phyloP scores from a whole-genome alignment of 1,140 invertebrate species.

The Ceratitis capitata region DNA sequence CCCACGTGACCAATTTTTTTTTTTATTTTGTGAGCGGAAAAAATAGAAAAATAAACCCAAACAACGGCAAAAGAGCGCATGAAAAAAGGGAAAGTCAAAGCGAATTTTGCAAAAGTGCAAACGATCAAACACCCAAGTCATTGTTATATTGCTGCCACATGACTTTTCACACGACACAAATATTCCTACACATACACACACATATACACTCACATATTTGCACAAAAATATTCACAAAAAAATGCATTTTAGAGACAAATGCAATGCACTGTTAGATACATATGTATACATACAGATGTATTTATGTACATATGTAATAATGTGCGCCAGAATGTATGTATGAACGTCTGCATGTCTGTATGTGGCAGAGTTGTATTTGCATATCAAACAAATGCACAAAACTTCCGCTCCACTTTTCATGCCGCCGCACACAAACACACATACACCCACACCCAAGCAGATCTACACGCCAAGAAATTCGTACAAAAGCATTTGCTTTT shows the following conservation, averaged over 20 bases:
- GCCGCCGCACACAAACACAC: background rate
- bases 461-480: background rate
- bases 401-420: conserved; percentile 23
- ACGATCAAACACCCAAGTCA: conserved; percentile 17
- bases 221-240: too few species aligned
- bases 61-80: background rate
- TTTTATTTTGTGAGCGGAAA: background rate
- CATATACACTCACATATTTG: background rate
- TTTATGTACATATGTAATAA: too few species aligned
- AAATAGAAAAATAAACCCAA: background rate
- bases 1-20: background rate
- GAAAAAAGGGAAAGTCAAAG: conserved; percentile 17
- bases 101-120: background rate
- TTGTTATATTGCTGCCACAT: conserved; percentile 33
- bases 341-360: too few species aligned
- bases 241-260: too few species aligned
- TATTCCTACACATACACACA: background rate
- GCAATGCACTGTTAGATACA: too few species aligned
- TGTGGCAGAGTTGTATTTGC: background rate
- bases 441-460: background rate
- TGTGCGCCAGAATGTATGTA: too few species aligned
- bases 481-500: too few species aligned
- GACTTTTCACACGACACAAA: background rate
- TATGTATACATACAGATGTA: too few species aligned
- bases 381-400: conserved; percentile 27